Conservation (phyloP, 2,113 vertebrate species). For the Cynocephalus volans region DNA sequence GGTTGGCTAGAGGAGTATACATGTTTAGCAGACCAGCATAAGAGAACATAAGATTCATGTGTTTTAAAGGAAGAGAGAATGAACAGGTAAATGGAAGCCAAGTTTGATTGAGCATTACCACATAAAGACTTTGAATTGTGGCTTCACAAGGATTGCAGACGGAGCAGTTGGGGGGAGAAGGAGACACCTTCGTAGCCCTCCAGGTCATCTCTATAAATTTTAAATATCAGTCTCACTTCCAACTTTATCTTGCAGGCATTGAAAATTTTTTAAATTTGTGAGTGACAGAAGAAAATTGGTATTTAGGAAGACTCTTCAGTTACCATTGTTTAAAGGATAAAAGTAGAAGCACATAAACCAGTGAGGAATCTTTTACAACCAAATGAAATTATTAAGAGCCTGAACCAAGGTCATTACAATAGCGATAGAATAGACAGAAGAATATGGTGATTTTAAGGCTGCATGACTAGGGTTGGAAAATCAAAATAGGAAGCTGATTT, state of each 20-base stretch:
- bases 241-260: background rate
- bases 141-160: background rate
- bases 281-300: background rate
- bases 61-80: background rate
- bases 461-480: background rate
- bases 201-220: background rate
- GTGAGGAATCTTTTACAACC: background rate
- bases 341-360: background rate
- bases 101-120: no score
- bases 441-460: background rate
- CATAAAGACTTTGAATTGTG: background rate
- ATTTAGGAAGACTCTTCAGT: background rate
- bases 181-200: background rate
- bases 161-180: background rate
- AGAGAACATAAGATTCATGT: background rate
- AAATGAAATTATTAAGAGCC: background rate
- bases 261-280: background rate
- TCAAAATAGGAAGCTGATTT: background rate
- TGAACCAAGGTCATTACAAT: background rate
- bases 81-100: background rate
- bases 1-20: background rate
- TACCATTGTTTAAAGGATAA: background rate
- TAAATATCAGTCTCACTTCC: background rate
- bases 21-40: background rate
- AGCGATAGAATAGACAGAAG: background rate